phyloP scores from a whole-genome alignment of 2,888 invertebrate genomes.

The Diarsia mendica region DNA sequence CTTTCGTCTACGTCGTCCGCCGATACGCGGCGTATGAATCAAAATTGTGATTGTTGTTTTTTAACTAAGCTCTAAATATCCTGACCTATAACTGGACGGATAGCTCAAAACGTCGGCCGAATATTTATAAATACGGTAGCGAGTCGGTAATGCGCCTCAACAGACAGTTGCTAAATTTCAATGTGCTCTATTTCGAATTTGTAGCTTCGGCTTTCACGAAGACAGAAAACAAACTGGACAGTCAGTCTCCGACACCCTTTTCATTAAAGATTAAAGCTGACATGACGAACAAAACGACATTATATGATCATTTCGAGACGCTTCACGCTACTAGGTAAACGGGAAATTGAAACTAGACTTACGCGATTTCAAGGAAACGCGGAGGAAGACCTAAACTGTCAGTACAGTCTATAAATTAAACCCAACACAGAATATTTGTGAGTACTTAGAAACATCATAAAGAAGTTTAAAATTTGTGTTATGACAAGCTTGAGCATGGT shows the following conservation, averaged over 20 bases:
- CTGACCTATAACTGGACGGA: slow-evolving; percentile 73
- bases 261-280: slow-evolving; percentile 65
- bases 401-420: slow-evolving; percentile 35
- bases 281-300: slow-evolving; percentile 52
- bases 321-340: slow-evolving; percentile 45
- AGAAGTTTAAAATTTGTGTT: slow-evolving; percentile 48
- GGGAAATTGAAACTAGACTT: slow-evolving; percentile 55
- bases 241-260: slow-evolving; percentile 68
- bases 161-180: slow-evolving; percentile 90
- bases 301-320: slow-evolving; percentile 51
- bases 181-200: slow-evolving; percentile 86
- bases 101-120: slow-evolving; percentile 81
- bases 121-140: slow-evolving; percentile 88
- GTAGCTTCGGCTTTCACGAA: slow-evolving; percentile 80
- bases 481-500: slow-evolving; percentile 42
- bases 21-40: slow-evolving; percentile 43
- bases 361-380: slow-evolving; percentile 33
- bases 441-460: slow-evolving; percentile 38
- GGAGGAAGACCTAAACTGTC: slow-evolving; percentile 20
- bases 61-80: slow-evolving; percentile 80
- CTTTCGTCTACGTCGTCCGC: slow-evolving; percentile 3
- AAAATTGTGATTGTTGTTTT: slow-evolving; percentile 70
- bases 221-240: slow-evolving; percentile 77
- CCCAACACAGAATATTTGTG: slow-evolving; percentile 26
- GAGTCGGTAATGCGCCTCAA: slow-evolving; percentile 84